Evolutionary conservation across 1,140 invertebrate genomes (phyloP).

Genomic region (Branchinecta lynchi): DNA sequence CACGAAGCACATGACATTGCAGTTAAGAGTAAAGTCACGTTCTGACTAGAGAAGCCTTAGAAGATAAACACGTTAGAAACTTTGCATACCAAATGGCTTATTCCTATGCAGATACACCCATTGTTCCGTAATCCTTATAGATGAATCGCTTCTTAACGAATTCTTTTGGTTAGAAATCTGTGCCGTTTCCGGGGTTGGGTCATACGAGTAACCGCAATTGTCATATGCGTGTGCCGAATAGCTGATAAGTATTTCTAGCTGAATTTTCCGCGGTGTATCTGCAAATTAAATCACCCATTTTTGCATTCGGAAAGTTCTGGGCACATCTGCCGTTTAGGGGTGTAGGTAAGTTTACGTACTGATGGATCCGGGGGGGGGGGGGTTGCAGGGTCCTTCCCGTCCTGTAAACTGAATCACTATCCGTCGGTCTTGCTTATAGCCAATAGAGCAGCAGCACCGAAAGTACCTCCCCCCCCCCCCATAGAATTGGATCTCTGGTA

Average conservation of each 20-base stretch:
- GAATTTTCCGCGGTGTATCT: too few relatives aligned
- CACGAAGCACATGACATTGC: not conserved
- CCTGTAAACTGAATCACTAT: too few relatives aligned
- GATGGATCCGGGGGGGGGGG: too few relatives aligned
- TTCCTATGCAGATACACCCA: not conserved
- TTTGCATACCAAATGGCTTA: not conserved
- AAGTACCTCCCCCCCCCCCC: too few relatives aligned
- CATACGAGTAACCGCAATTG: too few relatives aligned
- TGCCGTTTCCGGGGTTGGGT: not conserved
- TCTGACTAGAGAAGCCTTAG: not conserved
- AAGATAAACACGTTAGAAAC: constrained; percentile 4
- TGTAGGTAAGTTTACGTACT: not conserved
- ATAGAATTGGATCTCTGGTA: too few relatives aligned
- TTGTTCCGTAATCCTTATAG: not conserved
- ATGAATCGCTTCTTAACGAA: not conserved
- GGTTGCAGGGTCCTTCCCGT: too few relatives aligned
- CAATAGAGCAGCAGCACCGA: too few relatives aligned
- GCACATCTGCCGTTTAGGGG: not conserved
- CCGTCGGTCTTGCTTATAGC: too few relatives aligned
- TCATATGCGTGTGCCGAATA: too few relatives aligned
- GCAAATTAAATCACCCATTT: not conserved
- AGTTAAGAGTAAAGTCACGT: not conserved
- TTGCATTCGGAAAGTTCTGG: not conserved
- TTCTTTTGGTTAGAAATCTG: not conserved
- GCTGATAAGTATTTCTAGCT: too few relatives aligned